Evolutionary conservation across 1,140 invertebrate genomes (phyloP).

Genomic region (Drosophila athabasca): DNA sequence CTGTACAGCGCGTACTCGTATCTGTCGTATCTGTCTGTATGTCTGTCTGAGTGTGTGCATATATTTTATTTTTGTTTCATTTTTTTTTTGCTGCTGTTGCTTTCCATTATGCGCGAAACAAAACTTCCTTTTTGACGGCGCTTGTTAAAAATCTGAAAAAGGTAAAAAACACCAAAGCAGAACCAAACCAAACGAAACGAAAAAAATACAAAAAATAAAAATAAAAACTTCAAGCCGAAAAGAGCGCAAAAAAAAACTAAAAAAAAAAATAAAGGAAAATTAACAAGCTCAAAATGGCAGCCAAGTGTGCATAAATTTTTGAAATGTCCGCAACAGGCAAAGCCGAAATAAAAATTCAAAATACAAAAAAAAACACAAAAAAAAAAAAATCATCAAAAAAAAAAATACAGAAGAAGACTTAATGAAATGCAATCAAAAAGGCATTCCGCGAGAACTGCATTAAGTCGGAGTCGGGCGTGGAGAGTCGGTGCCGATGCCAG

Average conservation of each 20-base stretch:
- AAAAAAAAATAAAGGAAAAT: slow-evolving; percentile 51
- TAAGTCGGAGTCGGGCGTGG: slow-evolving; percentile 44
- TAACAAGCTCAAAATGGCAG: slow-evolving; percentile 76
- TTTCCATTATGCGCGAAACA: slow-evolving; percentile 48
- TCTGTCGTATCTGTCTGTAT: too few species aligned
- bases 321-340: slow-evolving; percentile 62
- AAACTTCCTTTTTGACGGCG: slow-evolving; percentile 79
- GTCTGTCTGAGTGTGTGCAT: neutral
- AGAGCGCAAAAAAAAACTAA: slow-evolving; percentile 18
- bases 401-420: slow-evolving; percentile 31
- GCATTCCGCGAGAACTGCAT: slow-evolving; percentile 73
- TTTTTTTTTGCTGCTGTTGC: slow-evolving; percentile 27
- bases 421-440: slow-evolving; percentile 80
- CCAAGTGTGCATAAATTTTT: slow-evolving; percentile 80
- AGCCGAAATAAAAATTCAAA: slow-evolving; percentile 42
- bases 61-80: slow-evolving; percentile 36
- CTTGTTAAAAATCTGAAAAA: slow-evolving; percentile 77
- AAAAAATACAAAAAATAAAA: slow-evolving; percentile 19
- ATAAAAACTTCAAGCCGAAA: slow-evolving; percentile 5
- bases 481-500: slow-evolving; percentile 30
- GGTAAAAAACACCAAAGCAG: slow-evolving; percentile 57
- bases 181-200: slow-evolving; percentile 15
- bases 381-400: slow-evolving; percentile 13
- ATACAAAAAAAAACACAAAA: slow-evolving; percentile 27
- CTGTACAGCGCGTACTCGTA: too few species aligned